These are phyloP conservation scores for Celastrina argiolus DNA, from an alignment of 2,888 invertebrate genomes.

Conservation along the genomic window DNA sequence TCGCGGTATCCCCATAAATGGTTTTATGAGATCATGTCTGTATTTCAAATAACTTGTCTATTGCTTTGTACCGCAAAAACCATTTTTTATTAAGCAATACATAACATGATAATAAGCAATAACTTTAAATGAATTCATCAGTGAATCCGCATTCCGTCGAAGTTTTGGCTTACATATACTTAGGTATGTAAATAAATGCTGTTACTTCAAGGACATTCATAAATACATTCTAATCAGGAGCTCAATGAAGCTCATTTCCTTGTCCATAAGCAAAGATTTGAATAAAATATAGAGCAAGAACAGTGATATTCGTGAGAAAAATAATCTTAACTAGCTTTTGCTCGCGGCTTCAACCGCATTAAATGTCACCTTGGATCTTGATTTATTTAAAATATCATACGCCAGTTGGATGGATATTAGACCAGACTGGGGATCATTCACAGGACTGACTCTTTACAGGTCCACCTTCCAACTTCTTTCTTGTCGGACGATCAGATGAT, in stretches of 20 bases:
- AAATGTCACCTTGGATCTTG: too few relatives aligned
- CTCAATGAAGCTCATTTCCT: neutral
- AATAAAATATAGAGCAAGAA: too few relatives aligned
- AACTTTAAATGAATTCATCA: neutral
- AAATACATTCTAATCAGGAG: neutral
- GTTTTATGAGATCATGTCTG: conserved; percentile 1
- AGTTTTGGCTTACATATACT: neutral
- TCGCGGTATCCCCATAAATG: neutral
- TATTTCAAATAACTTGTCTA: neutral
- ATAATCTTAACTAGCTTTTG: too few relatives aligned
- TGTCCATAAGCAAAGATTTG: neutral
- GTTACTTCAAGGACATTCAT: conserved; percentile 1
- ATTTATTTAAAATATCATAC: too few relatives aligned
- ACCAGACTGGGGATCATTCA: too few relatives aligned
- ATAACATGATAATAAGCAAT: neutral
- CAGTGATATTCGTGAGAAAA: too few relatives aligned
- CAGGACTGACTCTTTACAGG: too few relatives aligned
- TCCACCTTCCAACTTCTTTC: too few relatives aligned
- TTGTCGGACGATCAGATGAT: too few relatives aligned
- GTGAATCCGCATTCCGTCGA: neutral
- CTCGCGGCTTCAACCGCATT: too few relatives aligned
- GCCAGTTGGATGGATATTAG: too few relatives aligned
- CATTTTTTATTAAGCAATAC: neutral
- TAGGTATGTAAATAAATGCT: neutral
- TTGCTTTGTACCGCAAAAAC: neutral